Evolutionary conservation across 2,113 vertebrate species (phyloP), one percentile per base, ranked within the genome.

Genomic region (Monopterus albus): DNA sequence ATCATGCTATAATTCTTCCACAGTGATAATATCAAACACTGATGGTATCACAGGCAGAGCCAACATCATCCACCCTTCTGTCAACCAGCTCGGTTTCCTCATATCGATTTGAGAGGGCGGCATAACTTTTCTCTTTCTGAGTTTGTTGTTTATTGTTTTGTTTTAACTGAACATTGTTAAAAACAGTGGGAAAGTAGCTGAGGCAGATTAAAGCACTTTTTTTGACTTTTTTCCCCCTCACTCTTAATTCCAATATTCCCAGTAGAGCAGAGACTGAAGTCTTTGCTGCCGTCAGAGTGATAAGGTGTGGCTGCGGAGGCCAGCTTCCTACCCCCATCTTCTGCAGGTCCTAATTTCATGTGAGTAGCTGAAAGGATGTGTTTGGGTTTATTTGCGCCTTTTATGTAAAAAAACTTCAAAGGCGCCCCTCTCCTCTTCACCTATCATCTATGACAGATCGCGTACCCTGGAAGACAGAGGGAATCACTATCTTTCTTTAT

Each of bases 371-470:
- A 91, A 90, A 93, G 87, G 89, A 89, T 88, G 79, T 84, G 89
- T 92, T 93, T 91, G 91, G 83, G 84, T 88, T 91, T 89, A 91
- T 91, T 94, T 91, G 80, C 78, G 78, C 81, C 83, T 92, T 93
- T 93, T 93, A 92, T 92, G 91, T 92, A 78, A 33, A 80, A 91
- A 92, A 92, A 92, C 92, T 93, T 94, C 93, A 94, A 93, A 93
- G 91, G 71, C 61, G 3, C 75, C 75, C 53, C 67, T 87, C 87
- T 88, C 83, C 76, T 91, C 87, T 86, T 88, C 84, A 82, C 91
- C 91, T 81, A 92, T 91, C 88, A 88, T 71, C 82, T 75, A 81
- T 93, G 92, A 91, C 92, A 93, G 92, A 88, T 87, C 38, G 81
- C 29, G 76, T 82, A 87, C 81, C 90, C 84, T 53, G 87, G 89